Evolutionary conservation across 2,113 vertebrate species (phyloP), one percentile per base, ranked within the genome.

Genomic region (Cacatua alba): DNA sequence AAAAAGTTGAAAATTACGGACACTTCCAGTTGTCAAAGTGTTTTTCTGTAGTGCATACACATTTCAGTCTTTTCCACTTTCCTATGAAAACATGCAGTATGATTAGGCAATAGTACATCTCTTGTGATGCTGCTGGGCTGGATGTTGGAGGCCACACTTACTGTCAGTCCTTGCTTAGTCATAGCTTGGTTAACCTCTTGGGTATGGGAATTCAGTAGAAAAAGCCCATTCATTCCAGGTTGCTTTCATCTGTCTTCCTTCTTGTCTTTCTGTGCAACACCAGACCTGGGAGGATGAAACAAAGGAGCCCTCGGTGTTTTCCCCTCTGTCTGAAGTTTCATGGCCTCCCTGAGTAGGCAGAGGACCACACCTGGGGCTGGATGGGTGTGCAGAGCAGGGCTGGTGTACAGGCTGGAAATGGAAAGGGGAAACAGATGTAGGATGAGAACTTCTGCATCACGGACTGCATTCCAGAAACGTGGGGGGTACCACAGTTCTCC

Each of bases 371-470:
- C 35, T 82, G 57, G 43, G 62, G 15, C 52, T 86, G 75, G 59
- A 11, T 28, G 53, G 24, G 10, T 41, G 12, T 31, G 17, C 0
- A 0, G 72, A 83, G 59, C 19, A 52, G 64, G 39, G n/a, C 77
- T 75, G 67, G 35, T 59, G 29, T 68, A 31, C 3, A 1, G 37
- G 65, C 39, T 71, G 59, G 41, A n/a, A 91, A 67, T 49, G 21
- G 55, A 59, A 86, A 75, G 52, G 33, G 29, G 15, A 93, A 72
- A 41, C 13, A 69, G 11, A 52, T 0, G 17, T 23, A 43, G 46
- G 37, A 41, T 59, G 31, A 92, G 55, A 94, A 46, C 31, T 75
- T 86, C 55, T 76, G 29, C 53, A 49, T 44, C 49, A 74, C 31
- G n/a, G n/a, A 33, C n/a, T 79, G 8, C 2, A 1, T 80, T 74